Evolutionary conservation across 2,797 vertebrate species (phyloP).

Genomic region (Chromis chromis): DNA sequence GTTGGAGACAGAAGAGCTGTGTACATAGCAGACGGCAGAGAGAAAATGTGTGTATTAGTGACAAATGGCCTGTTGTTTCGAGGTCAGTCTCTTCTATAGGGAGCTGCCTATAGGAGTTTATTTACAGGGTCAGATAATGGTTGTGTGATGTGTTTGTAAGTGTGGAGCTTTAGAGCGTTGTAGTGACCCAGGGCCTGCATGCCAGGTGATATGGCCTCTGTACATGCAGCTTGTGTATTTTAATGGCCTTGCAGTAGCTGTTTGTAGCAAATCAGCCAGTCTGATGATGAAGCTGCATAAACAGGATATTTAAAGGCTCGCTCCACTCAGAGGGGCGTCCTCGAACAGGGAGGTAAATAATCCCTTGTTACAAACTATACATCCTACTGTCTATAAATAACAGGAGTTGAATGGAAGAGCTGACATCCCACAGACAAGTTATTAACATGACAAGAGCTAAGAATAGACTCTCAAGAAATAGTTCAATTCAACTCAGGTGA

Average conservation of each 20-base stretch:
- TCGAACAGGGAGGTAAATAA: constrained; percentile 73
- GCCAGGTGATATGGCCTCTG: constrained; percentile 79
- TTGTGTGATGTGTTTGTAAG: constrained; percentile 47
- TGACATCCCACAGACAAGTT: constrained; percentile 65
- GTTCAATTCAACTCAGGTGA: constrained; percentile 59
- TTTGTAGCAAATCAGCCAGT: constrained; percentile 73
- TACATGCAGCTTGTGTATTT: constrained; percentile 79
- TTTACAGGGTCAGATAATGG: constrained; percentile 87
- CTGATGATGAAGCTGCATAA: constrained; percentile 69
- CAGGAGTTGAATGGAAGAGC: constrained; percentile 61
- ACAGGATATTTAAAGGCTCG: constrained; percentile 77
- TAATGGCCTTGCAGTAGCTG: constrained; percentile 69
- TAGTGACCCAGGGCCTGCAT: constrained; percentile 78
- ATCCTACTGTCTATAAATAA: constrained; percentile 77
- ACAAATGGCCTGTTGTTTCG: constrained; percentile 77
- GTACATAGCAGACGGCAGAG: constrained; percentile 74
- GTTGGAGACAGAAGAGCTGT: constrained; percentile 68
- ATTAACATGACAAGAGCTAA: constrained; percentile 67
- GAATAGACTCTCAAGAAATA: constrained; percentile 47
- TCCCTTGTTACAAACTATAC: constrained; percentile 52
- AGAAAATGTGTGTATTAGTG: constrained; percentile 73
- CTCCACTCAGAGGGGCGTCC: constrained; percentile 52
- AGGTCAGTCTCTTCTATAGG: constrained; percentile 80
- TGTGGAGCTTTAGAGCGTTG: constrained; percentile 35
- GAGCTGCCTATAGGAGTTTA: constrained; percentile 88